Conservation (phyloP, 2,113 vertebrate genomes). For the Capra hircus region DNA sequence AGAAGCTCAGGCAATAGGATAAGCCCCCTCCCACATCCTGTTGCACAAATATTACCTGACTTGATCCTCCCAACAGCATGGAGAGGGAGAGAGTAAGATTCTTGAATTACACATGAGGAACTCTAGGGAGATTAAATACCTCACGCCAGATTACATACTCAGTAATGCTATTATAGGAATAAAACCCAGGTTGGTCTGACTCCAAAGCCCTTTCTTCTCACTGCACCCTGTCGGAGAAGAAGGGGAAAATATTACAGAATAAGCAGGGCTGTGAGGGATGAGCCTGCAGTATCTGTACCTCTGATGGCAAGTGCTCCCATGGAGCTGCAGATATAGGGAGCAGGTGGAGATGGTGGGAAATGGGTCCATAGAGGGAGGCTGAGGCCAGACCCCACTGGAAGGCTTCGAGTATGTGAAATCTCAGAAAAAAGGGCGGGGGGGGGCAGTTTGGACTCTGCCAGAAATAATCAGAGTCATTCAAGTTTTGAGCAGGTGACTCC, state of each 20-base stretch:
- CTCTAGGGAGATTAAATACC: background rate
- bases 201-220: background rate
- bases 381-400: background rate
- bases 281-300: background rate
- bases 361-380: background rate
- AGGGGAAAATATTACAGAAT: background rate
- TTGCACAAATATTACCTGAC: background rate
- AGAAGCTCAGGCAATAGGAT: background rate
- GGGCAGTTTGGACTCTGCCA: background rate
- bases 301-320: background rate
- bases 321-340: background rate
- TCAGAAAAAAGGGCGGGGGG: background rate
- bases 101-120: background rate
- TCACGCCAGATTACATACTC: background rate
- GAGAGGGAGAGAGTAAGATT: background rate
- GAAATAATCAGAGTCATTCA: background rate
- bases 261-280: too few relatives aligned
- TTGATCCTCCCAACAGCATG: background rate
- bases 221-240: background rate
- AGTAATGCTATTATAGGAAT: background rate
- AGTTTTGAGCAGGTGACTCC: background rate
- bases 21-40: background rate
- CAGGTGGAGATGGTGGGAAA: background rate
- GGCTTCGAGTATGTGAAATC: rapidly evolving
- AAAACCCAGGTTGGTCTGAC: background rate